phyloP scores from a whole-genome alignment of 2,888 invertebrate species.

The Caenorhabditis sp. region DNA sequence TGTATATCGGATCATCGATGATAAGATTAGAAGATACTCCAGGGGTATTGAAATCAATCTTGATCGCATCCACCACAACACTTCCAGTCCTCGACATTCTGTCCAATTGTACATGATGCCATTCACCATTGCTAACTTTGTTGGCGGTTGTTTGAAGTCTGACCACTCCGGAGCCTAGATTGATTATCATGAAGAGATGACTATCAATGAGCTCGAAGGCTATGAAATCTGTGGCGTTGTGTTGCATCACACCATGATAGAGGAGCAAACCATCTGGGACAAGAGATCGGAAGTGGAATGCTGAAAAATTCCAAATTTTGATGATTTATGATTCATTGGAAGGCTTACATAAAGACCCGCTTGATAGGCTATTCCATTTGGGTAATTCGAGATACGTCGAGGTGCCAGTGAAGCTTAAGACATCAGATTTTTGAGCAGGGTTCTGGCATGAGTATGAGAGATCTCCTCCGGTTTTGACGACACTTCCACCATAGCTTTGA shows the following conservation, averaged over 20 bases:
- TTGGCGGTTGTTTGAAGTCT: conserved; percentile 76
- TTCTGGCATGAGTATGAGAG: conserved; percentile 65
- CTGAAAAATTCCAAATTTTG: conserved; percentile 35
- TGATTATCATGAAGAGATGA: conserved; percentile 88
- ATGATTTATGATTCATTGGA: neutral
- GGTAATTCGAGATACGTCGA: conserved; percentile 56
- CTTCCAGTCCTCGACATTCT: conserved; percentile 64
- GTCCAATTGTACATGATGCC: conserved; percentile 68
- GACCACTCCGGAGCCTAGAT: conserved; percentile 88
- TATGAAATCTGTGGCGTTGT: conserved; percentile 79
- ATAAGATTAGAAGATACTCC: conserved; percentile 69
- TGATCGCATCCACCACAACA: conserved; percentile 64
- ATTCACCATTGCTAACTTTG: conserved; percentile 59
- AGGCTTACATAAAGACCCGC: conserved; percentile 62
- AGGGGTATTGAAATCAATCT: conserved; percentile 69
- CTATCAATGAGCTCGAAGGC: conserved; percentile 93
- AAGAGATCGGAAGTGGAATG: conserved; percentile 84
- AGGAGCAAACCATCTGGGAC: conserved; percentile 92
- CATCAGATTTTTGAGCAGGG: conserved; percentile 60
- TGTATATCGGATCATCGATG: conserved; percentile 48
- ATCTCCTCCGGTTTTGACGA: conserved; percentile 62
- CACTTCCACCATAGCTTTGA: conserved; percentile 66
- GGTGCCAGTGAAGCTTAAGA: conserved; percentile 62
- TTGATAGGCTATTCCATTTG: conserved; percentile 64
- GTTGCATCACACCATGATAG: conserved; percentile 77